Base-by-base conservation (phyloP, 2,113 vertebrate species). In the Rafetus swinhoei region DNA sequence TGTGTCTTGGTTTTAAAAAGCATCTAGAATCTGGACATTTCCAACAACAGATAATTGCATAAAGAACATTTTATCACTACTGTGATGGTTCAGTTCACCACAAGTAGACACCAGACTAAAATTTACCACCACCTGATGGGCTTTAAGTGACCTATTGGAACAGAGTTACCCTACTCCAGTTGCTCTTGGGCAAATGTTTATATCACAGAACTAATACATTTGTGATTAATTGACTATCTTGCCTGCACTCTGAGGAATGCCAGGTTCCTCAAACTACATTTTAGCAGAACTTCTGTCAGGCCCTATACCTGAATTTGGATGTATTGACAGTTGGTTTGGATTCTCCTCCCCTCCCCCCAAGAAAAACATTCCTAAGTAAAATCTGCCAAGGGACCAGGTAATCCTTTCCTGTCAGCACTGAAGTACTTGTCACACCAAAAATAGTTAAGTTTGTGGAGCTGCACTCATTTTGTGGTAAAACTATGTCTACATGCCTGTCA, bases 131-230 rank as follows among this genome's bases (percentile, higher is more conserved):
- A n/a, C 9, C 65, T 69, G 65, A 69, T 69, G 32, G 15, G 65
- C 32, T 16, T 24, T 55, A 0, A 0, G 3, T n/a, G 32, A 54
- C 22, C 0, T 35, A 74, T 22, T 22, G 50, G 22, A 79, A 79
- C 18, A 16, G 56, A 83, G 55, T 54, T n/a, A 13, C 27, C n/a
- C n/a, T 35, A 69, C 52, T 55, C 79, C 57, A 74, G 53, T 53
- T 27, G 8, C 59, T 62, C 45, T 82, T 35, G 53, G n/a, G 21
- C 0, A 27, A 7, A 92, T 39, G 39, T 82, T 91, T 83, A 59
- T 52, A 45, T 69, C 13, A 32, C 57, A 77, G 84, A 72, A 27
- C 19, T 80, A 10, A 4, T 52, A 22, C 9, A 39, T 1, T 62
- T 53, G 11, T 1, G 24, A 84, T 45, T 84, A 89, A 77, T 2